Evolutionary conservation across 2,113 vertebrate species (phyloP), one percentile per base, ranked within the genome.

Genomic region (Ellobius talpinus): DNA sequence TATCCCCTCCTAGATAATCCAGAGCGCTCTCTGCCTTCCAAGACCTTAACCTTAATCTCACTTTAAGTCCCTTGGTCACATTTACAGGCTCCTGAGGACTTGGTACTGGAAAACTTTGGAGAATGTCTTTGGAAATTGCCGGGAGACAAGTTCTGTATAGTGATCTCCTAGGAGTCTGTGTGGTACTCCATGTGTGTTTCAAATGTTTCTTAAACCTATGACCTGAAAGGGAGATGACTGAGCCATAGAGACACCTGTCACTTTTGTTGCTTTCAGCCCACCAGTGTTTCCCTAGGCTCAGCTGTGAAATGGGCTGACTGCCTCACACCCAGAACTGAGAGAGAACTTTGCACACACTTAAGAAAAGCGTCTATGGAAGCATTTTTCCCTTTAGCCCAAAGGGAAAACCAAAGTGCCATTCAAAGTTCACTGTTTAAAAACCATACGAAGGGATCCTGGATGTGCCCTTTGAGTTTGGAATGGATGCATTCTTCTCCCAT

Each of bases 401-500:
- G 39, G 24, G n/a, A 58, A 61, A 8, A 81, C 21, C 89, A 33
- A 78, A 68, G 39, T 82, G 74, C 68, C 50, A 47, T 47, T 97
- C 36, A 14, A 5, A 39, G 79, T 58, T 94, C 63, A 87, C 31
- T 89, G 63, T 87, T 90, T 91, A 74, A 94, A 45, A 84, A 72
- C 82, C 36, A 79, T 19, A 21, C 2, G 47, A 61, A 42, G 52
- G n/a, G 79, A 17, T 65, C 87, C 94, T 94, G 78, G 89, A 89
- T 72, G 88, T 90, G 92, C 73, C 66, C 86, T 90, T 95, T 95
- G 47, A 65, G 77, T 68, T 86, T 93, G 92, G 45, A 50, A 79
- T 87, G 87, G 42, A 93, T 29, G 91, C 36, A 26, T 79, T 96
- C 89, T 87, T 93, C 89, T 96, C 94, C 58, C 39, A 45, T 77